Percentiles rank a stretch among this genome's conserved stretches.
Conservation (phyloP, 2,113 vertebrate genomes). For the Aix galericulata region DNA sequence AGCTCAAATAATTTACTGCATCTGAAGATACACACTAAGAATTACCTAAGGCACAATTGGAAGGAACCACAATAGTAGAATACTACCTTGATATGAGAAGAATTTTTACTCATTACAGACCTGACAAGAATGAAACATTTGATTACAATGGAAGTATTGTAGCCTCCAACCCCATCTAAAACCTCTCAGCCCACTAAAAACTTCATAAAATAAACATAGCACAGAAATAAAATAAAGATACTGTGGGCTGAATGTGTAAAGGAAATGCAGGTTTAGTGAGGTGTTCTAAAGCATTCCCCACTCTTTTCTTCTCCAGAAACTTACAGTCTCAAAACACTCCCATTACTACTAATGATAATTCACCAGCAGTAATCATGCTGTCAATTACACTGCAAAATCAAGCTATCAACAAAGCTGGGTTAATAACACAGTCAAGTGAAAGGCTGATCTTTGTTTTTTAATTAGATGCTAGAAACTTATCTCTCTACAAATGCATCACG, state of each 20-base stretch:
- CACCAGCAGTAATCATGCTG: background rate
- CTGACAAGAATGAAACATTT: background rate
- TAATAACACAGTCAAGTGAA: background rate
- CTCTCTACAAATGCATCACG: background rate
- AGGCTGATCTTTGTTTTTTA: background rate
- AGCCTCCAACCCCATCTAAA: background rate
- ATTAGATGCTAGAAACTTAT: background rate
- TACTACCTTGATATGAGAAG: background rate
- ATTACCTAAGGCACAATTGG: background rate
- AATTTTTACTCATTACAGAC: background rate
- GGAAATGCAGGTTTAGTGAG: background rate
- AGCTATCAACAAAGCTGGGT: fast-evolving
- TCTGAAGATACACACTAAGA: background rate
- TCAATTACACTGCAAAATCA: background rate
- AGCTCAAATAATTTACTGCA: background rate
- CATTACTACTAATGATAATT: background rate
- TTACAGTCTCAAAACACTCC: background rate
- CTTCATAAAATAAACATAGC: background rate
- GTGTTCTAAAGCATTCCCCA: background rate
- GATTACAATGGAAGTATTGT: background rate
- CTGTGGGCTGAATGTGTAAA: fast-evolving
- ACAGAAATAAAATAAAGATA: background rate
- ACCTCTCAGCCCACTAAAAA: background rate
- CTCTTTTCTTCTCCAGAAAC: background rate
- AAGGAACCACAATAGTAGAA: background rate